phyloP scores from a whole-genome alignment of 1,140 invertebrate genomes.

The Himalopsyche phryganea region DNA sequence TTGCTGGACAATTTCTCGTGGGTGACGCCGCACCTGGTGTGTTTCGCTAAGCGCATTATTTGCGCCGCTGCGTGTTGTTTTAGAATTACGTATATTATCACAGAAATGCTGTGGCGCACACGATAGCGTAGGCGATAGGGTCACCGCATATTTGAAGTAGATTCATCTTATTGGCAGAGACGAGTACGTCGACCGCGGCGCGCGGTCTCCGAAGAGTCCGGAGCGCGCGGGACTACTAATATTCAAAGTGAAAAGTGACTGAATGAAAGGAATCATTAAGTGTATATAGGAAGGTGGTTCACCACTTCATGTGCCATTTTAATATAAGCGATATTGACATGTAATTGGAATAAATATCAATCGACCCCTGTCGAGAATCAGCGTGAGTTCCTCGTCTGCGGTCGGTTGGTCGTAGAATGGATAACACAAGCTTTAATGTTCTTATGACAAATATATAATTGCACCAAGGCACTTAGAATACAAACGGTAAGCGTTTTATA shows the following conservation, averaged over 20 bases:
- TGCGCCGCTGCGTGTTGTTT: constrained; percentile 13
- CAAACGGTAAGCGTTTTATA: constrained; percentile 12
- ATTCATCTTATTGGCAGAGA: constrained; percentile 13
- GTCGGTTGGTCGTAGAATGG: constrained; percentile 16
- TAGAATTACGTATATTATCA: constrained; percentile 23
- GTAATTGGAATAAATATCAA: constrained; percentile 10
- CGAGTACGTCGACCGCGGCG: background rate
- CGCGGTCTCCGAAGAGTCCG: background rate
- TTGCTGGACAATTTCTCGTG: too few species aligned
- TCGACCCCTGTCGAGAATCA: background rate
- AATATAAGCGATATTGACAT: constrained; percentile 27
- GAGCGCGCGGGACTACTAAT: background rate
- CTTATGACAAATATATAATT: constrained; percentile 34
- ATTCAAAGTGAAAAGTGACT: background rate
- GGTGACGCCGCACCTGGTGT: too few species aligned
- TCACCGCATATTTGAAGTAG: constrained; percentile 16
- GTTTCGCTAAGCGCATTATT: background rate
- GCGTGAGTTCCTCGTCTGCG: constrained; percentile 5
- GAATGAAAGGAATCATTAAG: constrained; percentile 10
- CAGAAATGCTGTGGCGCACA: constrained; percentile 20
- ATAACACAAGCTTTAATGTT: constrained; percentile 36
- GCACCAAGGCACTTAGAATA: constrained; percentile 35
- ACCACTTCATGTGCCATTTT: constrained; percentile 35
- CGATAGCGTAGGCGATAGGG: constrained; percentile 14
- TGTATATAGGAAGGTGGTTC: constrained; percentile 29